Conservation (phyloP, 2,113 vertebrate species). For the Apteryx mantelli region DNA sequence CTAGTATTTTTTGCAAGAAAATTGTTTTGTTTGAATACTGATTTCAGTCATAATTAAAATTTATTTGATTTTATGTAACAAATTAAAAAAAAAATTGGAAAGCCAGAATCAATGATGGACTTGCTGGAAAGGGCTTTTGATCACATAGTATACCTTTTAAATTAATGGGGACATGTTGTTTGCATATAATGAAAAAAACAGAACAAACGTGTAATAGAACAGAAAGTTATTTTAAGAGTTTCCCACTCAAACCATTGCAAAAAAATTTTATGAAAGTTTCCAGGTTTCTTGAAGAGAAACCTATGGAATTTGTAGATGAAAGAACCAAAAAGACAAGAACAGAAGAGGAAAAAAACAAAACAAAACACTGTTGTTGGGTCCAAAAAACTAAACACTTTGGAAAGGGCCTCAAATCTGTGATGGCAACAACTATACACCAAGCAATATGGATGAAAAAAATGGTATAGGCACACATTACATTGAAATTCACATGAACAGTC, state of each 20-base stretch:
- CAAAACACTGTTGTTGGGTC: not conserved
- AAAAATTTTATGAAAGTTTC: not conserved
- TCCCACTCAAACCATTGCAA: not conserved
- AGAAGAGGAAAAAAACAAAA: too few relatives aligned
- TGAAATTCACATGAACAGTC: not conserved
- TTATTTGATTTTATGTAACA: not conserved
- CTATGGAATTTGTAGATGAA: not conserved
- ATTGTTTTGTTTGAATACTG: not conserved
- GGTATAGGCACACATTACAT: not conserved
- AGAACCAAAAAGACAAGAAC: not conserved
- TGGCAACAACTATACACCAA: not conserved
- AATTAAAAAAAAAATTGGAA: not conserved
- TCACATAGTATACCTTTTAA: not conserved
- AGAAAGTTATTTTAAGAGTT: not conserved
- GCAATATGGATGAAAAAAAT: not conserved
- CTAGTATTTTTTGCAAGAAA: not conserved
- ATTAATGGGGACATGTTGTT: not conserved
- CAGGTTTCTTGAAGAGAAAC: not conserved
- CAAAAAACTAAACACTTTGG: accelerated
- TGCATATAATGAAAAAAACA: not conserved
- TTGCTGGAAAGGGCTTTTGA: not conserved
- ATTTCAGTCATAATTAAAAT: not conserved
- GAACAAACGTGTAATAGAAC: not conserved
- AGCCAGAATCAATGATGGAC: not conserved
- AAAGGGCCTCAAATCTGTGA: not conserved